These are phyloP conservation scores for Nanorana parkeri DNA, from an alignment of 2,113 vertebrate genomes.

Conservation along the genomic window DNA sequence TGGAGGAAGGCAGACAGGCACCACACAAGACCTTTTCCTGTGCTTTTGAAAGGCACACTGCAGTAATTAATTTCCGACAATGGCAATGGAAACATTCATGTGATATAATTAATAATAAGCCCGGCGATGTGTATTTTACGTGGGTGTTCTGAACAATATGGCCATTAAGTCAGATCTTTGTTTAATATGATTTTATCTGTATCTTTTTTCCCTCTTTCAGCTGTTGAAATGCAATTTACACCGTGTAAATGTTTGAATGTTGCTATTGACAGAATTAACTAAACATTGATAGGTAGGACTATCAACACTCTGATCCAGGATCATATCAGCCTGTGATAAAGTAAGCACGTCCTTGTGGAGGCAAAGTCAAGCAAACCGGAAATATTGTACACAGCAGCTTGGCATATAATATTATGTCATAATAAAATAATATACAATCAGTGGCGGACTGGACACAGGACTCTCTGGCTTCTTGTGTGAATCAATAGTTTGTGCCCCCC, in stretches of 20 bases:
- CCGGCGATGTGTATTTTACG: conserved; percentile 20
- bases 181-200: conserved; percentile 41
- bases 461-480: no score
- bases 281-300: conserved; percentile 30
- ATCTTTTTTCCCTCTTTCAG: conserved; percentile 40
- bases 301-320: conserved; percentile 3
- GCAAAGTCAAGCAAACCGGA: conserved; percentile 16
- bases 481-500: no score
- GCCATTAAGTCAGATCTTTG: conserved; percentile 31
- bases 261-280: conserved; percentile 45
- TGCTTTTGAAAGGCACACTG: conserved; percentile 3
- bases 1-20: conserved; percentile 14
- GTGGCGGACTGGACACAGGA: no score
- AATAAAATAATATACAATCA: neutral
- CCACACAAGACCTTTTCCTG: conserved; percentile 6
- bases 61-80: conserved; percentile 35
- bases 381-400: neutral
- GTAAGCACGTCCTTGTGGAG: conserved; percentile 27
- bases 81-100: conserved; percentile 42
- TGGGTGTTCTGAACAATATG: conserved; percentile 42
- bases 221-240: conserved; percentile 30
- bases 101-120: conserved; percentile 38
- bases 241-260: conserved; percentile 51
- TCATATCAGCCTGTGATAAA: conserved; percentile 32
- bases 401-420: neutral